Evolutionary conservation across 2,797 vertebrate species (phyloP).

Genomic region (Chromis chromis): DNA sequence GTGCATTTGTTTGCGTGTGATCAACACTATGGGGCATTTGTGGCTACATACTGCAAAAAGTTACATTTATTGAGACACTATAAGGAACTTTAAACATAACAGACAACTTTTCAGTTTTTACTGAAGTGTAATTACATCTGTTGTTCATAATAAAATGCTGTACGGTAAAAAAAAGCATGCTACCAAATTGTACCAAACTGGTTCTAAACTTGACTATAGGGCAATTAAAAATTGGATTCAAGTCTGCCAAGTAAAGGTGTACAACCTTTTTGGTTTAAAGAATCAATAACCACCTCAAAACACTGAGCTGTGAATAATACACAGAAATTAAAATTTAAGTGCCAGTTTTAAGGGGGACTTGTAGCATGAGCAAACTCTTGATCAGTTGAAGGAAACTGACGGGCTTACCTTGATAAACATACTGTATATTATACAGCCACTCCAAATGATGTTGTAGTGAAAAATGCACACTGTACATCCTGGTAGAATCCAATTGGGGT

Average conservation of each 20-base stretch:
- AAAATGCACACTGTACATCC: not conserved
- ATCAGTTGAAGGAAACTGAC: too few relatives aligned
- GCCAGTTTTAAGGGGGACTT: not conserved
- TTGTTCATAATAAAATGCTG: not conserved
- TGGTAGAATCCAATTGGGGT: not conserved
- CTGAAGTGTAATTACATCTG: not conserved
- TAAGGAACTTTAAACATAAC: not conserved
- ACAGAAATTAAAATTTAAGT: too few relatives aligned
- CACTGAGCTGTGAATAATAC: not conserved
- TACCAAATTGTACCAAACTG: not conserved
- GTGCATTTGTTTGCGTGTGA: not conserved
- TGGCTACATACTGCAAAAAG: not conserved
- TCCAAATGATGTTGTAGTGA: not conserved
- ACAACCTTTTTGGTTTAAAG: not conserved
- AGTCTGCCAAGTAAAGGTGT: not conserved
- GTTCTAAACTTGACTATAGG: not conserved
- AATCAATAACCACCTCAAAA: too few relatives aligned
- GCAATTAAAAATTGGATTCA: not conserved
- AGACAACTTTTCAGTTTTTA: not conserved
- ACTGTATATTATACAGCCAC: not conserved
- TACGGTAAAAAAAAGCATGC: not conserved
- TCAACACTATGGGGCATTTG: not conserved
- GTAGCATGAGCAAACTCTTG: not conserved
- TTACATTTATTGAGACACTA: not conserved
- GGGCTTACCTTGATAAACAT: not conserved